A percentile compares a stretch with the other conserved stretches of the same genome.
Evolutionary conservation across 1,140 invertebrate species (phyloP).

Genomic region (roundworm (Caenorhabditis elegans)): WBcel235 BX284602.5:7342001-7342500

Average conservation of each 20-base stretch:
- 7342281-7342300: neutral
- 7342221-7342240: neutral
- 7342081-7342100: neutral
- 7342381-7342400: too few species aligned
- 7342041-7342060: too few species aligned
- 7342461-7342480: too few species aligned
- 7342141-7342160: neutral
- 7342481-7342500: too few species aligned
- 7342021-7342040: too few species aligned
- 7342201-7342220: too few species aligned
- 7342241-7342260: constrained; percentile 4
- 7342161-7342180: neutral
- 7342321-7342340: neutral
- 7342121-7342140: neutral
- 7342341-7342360: too few species aligned
- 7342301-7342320: neutral
- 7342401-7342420: too few species aligned
- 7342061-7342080: neutral
- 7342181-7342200: neutral
- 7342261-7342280: neutral
- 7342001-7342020: neutral
- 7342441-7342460: too few species aligned
- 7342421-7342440: too few species aligned
- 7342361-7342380: too few species aligned
- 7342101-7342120: constrained; percentile 20